These are phyloP conservation scores for Molothrus aeneus DNA, from an alignment of 2,797 vertebrate genomes.

Conservation along the genomic window DNA sequence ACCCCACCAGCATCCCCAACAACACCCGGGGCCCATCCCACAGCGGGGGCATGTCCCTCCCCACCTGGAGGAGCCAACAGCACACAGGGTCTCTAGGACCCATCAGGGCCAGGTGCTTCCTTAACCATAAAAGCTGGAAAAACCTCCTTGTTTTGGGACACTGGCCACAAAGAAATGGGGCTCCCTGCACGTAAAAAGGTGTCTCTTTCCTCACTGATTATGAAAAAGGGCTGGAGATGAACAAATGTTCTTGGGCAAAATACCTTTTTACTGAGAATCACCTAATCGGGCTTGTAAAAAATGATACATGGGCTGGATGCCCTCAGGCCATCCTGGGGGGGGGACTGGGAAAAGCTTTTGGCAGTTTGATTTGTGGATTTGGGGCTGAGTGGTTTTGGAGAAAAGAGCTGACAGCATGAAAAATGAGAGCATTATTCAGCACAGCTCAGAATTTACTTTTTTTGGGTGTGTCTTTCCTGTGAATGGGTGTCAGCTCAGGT, in stretches of 20 bases:
- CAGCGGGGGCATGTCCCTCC: accelerated
- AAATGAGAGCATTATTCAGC: background rate
- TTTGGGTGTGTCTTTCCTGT: background rate
- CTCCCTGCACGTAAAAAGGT: background rate
- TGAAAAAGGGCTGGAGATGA: background rate
- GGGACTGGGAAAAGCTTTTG: background rate
- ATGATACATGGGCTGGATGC: accelerated
- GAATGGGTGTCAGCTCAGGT: background rate
- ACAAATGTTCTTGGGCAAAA: background rate
- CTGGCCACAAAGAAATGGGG: background rate
- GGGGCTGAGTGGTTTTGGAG: background rate
- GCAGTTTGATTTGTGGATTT: background rate
- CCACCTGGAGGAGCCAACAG: background rate
- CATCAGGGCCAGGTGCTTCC: accelerated
- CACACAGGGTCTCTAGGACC: accelerated
- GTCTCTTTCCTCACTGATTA: background rate
- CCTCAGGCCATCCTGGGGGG: background rate
- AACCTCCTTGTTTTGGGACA: background rate
- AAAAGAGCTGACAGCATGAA: background rate
- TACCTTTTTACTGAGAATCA: background rate
- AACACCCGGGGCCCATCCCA: accelerated
- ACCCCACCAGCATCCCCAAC: background rate
- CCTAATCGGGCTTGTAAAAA: background rate
- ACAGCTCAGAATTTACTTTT: background rate
- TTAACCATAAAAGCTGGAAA: background rate